These are phyloP conservation scores for Batillaria attramentaria DNA, from an alignment of 1,140 invertebrate species.

Conservation along the genomic window DNA sequence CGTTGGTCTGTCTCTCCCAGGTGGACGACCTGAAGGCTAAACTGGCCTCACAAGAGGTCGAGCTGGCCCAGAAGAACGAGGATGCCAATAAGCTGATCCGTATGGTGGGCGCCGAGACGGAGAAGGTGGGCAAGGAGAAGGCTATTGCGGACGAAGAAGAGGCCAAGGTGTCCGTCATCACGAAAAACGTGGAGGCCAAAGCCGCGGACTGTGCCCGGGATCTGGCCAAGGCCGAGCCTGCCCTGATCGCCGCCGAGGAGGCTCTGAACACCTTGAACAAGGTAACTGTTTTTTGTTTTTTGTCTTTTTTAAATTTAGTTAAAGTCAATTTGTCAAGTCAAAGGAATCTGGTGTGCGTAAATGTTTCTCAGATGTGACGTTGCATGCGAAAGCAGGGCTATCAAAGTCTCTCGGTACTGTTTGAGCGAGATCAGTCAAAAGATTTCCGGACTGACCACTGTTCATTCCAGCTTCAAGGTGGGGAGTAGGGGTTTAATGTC, in stretches of 20 bases:
- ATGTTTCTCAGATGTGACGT: too few species aligned
- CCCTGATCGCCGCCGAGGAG: constrained; percentile 91
- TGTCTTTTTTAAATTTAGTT: too few species aligned
- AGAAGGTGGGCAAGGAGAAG: constrained; percentile 93
- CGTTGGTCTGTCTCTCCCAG: constrained; percentile 67
- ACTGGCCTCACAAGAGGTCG: constrained; percentile 93
- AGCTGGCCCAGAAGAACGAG: constrained; percentile 94
- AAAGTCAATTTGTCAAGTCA: too few species aligned
- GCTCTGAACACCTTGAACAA: constrained; percentile 98
- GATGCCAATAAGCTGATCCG: constrained; percentile 95
- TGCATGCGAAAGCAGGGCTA: too few species aligned
- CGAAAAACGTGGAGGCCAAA: constrained; percentile 94
- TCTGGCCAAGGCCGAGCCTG: constrained; percentile 95
- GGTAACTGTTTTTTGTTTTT: constrained; percentile 73
- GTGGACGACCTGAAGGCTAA: constrained; percentile 94
- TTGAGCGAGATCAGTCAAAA: too few species aligned
- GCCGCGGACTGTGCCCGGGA: constrained; percentile 95
- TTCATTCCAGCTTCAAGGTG: too few species aligned
- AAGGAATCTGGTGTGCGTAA: too few species aligned
- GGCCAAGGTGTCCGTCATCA: constrained; percentile 92
- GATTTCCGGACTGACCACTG: too few species aligned
- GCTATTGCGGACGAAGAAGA: constrained; percentile 94
- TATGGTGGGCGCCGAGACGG: constrained; percentile 94
- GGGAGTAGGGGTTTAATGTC: too few species aligned
- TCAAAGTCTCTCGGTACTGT: too few species aligned